A percentile compares a stretch with the other conserved stretches of the same genome.
phyloP scores from a whole-genome alignment of 2,888 invertebrate genomes.

The Lottia gigantea region DNA sequence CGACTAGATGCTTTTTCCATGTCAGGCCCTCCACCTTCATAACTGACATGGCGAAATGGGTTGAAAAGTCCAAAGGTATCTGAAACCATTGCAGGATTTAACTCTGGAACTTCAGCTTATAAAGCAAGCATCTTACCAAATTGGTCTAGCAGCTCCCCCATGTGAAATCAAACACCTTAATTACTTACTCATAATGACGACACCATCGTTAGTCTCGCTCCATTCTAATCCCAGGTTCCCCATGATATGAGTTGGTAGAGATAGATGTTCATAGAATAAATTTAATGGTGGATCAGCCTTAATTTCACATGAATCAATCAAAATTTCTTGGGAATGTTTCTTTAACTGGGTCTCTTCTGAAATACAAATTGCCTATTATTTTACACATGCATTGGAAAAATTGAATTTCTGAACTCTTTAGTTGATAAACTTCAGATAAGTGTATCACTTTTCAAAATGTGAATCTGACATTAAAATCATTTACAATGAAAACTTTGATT shows the following conservation, averaged over 20 bases:
- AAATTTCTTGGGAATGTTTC: constrained; percentile 71
- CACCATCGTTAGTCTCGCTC: constrained; percentile 84
- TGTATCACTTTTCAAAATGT: too few relatives aligned
- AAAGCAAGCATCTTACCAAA: neutral
- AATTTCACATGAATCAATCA: constrained; percentile 92
- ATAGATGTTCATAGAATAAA: constrained; percentile 92
- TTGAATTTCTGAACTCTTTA: too few relatives aligned
- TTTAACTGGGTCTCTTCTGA: constrained; percentile 44
- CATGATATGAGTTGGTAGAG: constrained; percentile 81
- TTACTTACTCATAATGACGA: constrained; percentile 62
- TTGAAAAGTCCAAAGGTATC: too few relatives aligned
- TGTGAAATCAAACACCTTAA: neutral
- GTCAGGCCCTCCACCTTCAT: too few relatives aligned
- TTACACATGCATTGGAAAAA: too few relatives aligned
- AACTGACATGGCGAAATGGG: too few relatives aligned
- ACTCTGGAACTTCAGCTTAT: neutral
- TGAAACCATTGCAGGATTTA: neutral
- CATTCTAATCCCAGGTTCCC: constrained; percentile 82
- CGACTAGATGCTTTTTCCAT: too few relatives aligned
- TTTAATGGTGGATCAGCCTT: constrained; percentile 94
- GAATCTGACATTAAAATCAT: too few relatives aligned
- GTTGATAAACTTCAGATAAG: too few relatives aligned
- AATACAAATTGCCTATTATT: too few relatives aligned
- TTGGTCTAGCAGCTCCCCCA: too few relatives aligned
- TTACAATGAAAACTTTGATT: too few relatives aligned